Base-by-base conservation (phyloP, 92 coral and sea anemone genomes). In the Phymanthus crucifer region DNA sequence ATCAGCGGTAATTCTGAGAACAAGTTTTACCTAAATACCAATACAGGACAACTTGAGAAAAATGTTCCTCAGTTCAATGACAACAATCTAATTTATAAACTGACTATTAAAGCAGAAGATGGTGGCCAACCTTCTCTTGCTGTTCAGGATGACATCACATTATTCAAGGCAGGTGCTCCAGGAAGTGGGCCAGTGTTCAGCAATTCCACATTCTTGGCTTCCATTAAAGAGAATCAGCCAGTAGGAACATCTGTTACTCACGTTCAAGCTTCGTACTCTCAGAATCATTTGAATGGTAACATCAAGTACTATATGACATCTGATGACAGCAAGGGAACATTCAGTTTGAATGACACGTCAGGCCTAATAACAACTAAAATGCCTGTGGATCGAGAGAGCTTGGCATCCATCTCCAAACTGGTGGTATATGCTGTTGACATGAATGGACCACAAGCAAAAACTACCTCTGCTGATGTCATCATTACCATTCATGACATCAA, bases 281-380 rank as follows among this genome's bases (percentile, higher is more conserved):
- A 75, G 21, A 66, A 70, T 46, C 72, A 72, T 32, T 43, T 71
- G 1, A 76, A 76, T 77, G 73, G 86, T 24, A 47, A 74, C 18
- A 81, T 96, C 69, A 75, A 83, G 68, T 96, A 96, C 75, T 96
- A 84, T 72, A 77, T 91, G 32, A 91, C 99, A 19, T 79, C 88
- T 14, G 99, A 96, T 74, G 85, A 84, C 73, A 96, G 99, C 75
- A 87, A 86, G 70, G 89, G 94, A 13, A 82, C 88, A 8, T 84
- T 96, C 77, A 32, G 40, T 40, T 70, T 96, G 47, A 71, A 86
- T 86, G 81, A 90, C 56, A 68, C 69, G 64, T 87, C 87, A 32
- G 99, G 99, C 23, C 84, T 43, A 2, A 79, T 96, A 7, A 87
- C 84, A 58, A 87, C 93, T 34, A 67, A 78, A 18, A 16, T 45